Evolutionary conservation across 2,113 vertebrate species (phyloP), one percentile per base, ranked within the genome.

Genomic region (Hippocampus zosterae): DNA sequence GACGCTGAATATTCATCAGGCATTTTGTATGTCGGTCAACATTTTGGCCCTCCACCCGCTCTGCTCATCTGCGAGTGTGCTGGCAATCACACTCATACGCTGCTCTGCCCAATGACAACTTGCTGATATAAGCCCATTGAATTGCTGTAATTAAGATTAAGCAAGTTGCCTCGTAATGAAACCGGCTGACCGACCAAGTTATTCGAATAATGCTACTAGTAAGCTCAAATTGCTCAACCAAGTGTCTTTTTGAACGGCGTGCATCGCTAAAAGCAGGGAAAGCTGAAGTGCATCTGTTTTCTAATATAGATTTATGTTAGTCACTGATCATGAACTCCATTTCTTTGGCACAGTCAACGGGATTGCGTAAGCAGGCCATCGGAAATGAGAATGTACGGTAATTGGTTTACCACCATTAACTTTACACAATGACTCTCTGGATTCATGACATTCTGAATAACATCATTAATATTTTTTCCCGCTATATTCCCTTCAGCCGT

Each of bases 61-160:
- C 37, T 11, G 25, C 37, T 40, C 53, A 10, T 52, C 23, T 19
- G 13, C 8, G 2, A 55, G 55, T 60, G 37, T 27, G 63, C 37
- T 55, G 44, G 70, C 16, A 59, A 1, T 41, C 52, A 21, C 57
- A 52, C 15, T 52, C 2, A 2, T 33, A 40, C 33, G 50, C 64
- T 52, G 16, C 19, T 37, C 63, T 21, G 63, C 23, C 63, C n/a
- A 10, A 23, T 44, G n/a, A 13, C 25, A 55, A 67, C 60, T 73
- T 76, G 10, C 18, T 78, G 66, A 80, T 78, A 80, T 81, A 76
- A 81, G 76, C 79, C 68, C 72, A 76, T 70, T 75, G 46, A 63
- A 64, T 60, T 62, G 66, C 72, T 87, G 68, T 84, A 78, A 86
- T 87, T 84, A 84, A 74, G 73, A 77, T 25, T 80, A 81, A 88